Base-by-base conservation (phyloP, 2,888 invertebrate genomes). In the Plutella xylostella region DNA sequence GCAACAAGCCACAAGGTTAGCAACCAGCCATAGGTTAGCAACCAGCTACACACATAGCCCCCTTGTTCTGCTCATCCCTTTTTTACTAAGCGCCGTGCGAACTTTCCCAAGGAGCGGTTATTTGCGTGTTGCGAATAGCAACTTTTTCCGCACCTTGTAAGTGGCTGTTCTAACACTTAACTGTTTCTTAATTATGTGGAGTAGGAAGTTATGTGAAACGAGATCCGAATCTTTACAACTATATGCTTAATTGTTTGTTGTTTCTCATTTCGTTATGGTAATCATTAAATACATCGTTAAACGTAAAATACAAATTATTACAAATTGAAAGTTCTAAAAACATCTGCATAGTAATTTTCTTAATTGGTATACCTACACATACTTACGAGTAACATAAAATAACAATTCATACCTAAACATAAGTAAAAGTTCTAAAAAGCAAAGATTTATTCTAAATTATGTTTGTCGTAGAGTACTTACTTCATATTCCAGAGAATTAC, bases 1-100 rank as follows among this genome's bases (percentile, higher is more conserved):
- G 89, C 58, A 80, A 82, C 72, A 75, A 78, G 57, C 66, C 59
- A 63, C 63, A 63, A 57, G 45, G 66, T 65, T 72, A 62, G 68
- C 59, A 63, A 65, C 56, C 58, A 60, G 58, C 60, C 55, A 52
- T 61, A 31, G 15, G 30, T 44, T n/a, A n/a, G n/a, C n/a, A n/a
- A n/a, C n/a, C n/a, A n/a, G n/a, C n/a, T n/a, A n/a, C n/a, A n/a
- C n/a, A n/a, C n/a, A n/a, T n/a, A n/a, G n/a, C n/a, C n/a, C n/a
- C n/a, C n/a, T n/a, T n/a, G n/a, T 61, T 63, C 65, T 64, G 64
- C 60, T 53, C 58, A 58, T 19, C n/a, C 30, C 19, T 20, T 43
- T 43, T 57, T 60, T 53, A 57, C 63, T 65, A 66, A 67, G 62
- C 56, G 61, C 55, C 65, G 70, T 75, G 75, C 68, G 74, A 78